phyloP scores from a whole-genome alignment of 2,797 vertebrate genomes.

The Peromyscus nudipes region DNA sequence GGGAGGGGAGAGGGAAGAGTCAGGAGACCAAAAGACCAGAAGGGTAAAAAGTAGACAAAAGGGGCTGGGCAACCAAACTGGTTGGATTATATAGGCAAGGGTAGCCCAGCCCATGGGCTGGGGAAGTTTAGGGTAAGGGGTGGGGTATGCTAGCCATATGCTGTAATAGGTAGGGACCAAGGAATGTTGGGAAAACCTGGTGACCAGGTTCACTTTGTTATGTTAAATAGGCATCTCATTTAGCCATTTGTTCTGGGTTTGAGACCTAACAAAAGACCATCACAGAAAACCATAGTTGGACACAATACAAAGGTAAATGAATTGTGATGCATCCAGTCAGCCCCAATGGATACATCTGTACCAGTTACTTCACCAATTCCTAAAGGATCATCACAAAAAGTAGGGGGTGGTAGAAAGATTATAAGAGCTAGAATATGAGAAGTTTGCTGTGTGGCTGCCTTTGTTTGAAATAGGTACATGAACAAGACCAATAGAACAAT shows the following conservation, averaged over 20 bases:
- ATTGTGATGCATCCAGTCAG: background rate
- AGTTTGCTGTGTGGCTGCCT: background rate
- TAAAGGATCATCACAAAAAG: background rate
- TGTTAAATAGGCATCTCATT: background rate
- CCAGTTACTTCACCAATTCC: background rate
- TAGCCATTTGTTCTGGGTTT: background rate
- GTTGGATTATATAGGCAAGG: background rate
- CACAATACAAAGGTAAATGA: background rate
- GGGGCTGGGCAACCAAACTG: background rate
- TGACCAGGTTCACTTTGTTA: background rate
- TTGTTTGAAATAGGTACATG: background rate
- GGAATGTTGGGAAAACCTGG: background rate
- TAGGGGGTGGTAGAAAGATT: fast-evolving
- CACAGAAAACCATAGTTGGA: background rate
- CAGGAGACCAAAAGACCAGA: too few species aligned
- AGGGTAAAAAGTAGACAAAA: background rate
- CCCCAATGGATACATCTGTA: background rate
- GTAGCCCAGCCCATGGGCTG: background rate
- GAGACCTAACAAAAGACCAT: background rate
- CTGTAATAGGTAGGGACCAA: background rate
- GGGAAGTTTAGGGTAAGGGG: background rate
- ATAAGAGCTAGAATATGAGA: background rate
- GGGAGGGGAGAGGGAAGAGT: background rate
- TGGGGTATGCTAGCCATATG: background rate
- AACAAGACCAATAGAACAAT: background rate